Evolutionary conservation across 1,140 invertebrate species (phyloP).

Genomic region (Gyrodactylus salaris): DNA sequence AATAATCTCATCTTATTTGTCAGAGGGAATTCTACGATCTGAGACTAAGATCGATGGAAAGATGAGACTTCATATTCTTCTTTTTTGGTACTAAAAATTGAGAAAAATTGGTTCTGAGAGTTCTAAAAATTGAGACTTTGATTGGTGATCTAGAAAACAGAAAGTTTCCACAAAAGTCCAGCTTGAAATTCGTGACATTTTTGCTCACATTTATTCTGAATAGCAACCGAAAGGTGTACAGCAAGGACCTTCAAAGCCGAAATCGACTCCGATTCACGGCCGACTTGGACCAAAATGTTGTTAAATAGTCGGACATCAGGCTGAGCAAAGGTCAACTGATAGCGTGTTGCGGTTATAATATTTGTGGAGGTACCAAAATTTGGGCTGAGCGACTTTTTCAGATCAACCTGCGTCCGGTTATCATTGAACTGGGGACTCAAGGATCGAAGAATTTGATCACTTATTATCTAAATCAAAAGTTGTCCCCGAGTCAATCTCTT

Average conservation of each 20-base stretch:
- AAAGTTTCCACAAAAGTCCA: too few species aligned
- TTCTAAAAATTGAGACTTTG: too few species aligned
- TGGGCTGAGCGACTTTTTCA: not conserved
- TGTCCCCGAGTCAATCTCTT: too few species aligned
- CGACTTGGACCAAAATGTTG: not conserved
- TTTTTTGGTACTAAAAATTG: too few species aligned
- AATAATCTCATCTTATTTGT: too few species aligned
- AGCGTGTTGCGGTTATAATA: not conserved
- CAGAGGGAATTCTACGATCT: too few species aligned
- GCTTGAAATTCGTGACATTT: too few species aligned
- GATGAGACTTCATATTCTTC: too few species aligned
- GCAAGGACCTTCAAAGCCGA: not conserved
- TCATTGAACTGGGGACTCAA: not conserved
- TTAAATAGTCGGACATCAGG: not conserved
- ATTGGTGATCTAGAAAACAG: too few species aligned
- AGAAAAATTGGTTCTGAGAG: too few species aligned
- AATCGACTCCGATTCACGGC: not conserved
- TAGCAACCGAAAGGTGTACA: not conserved
- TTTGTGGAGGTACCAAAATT: not conserved
- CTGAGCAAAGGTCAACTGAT: not conserved
- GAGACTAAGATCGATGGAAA: too few species aligned
- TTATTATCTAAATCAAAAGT: too few species aligned
- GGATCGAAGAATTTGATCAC: not conserved
- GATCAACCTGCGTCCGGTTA: not conserved
- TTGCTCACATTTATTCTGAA: not conserved